Evolutionary conservation across 1,140 invertebrate genomes (phyloP).

Genomic region (Drosophila nigromelanica): DNA sequence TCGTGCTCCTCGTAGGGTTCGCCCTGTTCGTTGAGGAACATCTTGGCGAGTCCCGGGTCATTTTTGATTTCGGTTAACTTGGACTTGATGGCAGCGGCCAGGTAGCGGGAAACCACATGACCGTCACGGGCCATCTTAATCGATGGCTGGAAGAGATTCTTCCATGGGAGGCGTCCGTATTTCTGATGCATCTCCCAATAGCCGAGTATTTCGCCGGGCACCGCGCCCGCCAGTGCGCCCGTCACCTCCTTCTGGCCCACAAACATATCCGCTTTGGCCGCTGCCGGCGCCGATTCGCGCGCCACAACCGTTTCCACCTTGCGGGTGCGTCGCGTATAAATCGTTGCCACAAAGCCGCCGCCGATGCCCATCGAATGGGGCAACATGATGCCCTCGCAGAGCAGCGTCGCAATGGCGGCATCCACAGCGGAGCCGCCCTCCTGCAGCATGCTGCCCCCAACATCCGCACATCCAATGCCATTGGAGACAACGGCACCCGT

Average conservation of each 20-base stretch:
- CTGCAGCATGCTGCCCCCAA: slow-evolving; percentile 86
- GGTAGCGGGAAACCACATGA: slow-evolving; percentile 89
- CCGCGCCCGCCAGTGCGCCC: slow-evolving; percentile 89
- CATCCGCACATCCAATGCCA: slow-evolving; percentile 72
- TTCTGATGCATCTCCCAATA: slow-evolving; percentile 92
- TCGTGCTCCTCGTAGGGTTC: slow-evolving; percentile 88
- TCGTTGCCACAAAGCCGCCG: slow-evolving; percentile 93
- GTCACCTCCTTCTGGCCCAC: slow-evolving; percentile 78
- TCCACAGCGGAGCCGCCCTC: slow-evolving; percentile 94
- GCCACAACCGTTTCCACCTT: slow-evolving; percentile 89
- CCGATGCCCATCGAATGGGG: slow-evolving; percentile 95
- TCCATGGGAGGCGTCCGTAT: slow-evolving; percentile 93
- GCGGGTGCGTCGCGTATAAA: slow-evolving; percentile 88
- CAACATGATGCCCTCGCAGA: slow-evolving; percentile 94
- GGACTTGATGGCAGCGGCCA: slow-evolving; percentile 86
- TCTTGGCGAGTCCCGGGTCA: slow-evolving; percentile 86
- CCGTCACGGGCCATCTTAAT: slow-evolving; percentile 90
- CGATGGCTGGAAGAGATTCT: slow-evolving; percentile 90
- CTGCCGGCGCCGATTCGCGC: slow-evolving; percentile 91
- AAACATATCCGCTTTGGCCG: slow-evolving; percentile 89
- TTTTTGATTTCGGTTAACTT: slow-evolving; percentile 86
- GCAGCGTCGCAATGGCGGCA: slow-evolving; percentile 92
- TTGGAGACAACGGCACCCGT: slow-evolving; percentile 77
- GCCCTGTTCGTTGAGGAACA: slow-evolving; percentile 88
- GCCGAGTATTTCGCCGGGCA: slow-evolving; percentile 95